Evolutionary conservation across 2,888 invertebrate species (phyloP), one percentile per base, ranked within the genome.

Genomic region (Mycalesis mineus): DNA sequence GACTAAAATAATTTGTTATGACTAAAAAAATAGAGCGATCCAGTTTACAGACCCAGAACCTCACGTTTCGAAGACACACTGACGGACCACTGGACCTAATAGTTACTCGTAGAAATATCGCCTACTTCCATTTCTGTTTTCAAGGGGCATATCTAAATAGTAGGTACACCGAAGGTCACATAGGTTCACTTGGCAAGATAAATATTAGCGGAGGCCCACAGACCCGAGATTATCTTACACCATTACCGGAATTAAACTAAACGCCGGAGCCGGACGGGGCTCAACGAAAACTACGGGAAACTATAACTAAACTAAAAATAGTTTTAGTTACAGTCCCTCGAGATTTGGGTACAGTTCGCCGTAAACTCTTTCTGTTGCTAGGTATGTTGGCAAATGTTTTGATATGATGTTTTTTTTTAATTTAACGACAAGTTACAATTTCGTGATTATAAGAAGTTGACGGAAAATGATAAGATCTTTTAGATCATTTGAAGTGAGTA

Each of bases 161-260:
- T 31, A 47, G 15, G 33, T 15, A 17, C 14, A 7, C 11, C 33
- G 33, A 33, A 47, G 47, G 47, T 47, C 33, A 47, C 44, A 44
- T 14, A 28, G 51, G 49, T 56, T 48, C 49, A 59, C 55, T 65
- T 53, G 65, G 65, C 55, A 69, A 69, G 67, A 70, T 68, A 72
- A 73, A 74, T 70, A 80, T 73, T 72, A 69, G 70, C 65, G 59
- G 66, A 66, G 69, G 61, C 61, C 67, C 47, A 57, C 50, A 63
- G 60, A 58, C 68, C 62, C 59, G 62, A 69, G 72, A 72, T 73
- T 70, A 75, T 70, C 71, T 69, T 61, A 53, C 37, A 52, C 63
- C 61, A 61, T 65, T 60, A 63, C 58, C 55, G 62, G 56, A 61
- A 59, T 63, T 62, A 63, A 64, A 63, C 62, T 64, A 63, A 65